These are phyloP conservation scores for Lasioglossum vierecki DNA, from an alignment of 2,888 invertebrate genomes.

Conservation along the genomic window DNA sequence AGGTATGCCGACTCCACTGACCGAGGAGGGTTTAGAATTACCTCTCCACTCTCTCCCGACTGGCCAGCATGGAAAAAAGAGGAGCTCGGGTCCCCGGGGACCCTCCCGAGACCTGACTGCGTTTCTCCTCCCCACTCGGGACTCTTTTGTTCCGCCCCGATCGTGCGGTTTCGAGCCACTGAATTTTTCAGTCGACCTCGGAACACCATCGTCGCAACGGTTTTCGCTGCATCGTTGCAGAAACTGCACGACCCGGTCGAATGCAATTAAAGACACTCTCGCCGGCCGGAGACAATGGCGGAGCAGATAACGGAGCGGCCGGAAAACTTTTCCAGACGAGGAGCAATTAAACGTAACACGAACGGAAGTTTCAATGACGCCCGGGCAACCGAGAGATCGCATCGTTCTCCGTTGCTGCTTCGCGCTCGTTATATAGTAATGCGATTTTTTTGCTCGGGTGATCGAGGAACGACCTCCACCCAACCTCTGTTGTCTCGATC, in stretches of 20 bases:
- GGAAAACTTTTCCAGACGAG: conserved; percentile 19
- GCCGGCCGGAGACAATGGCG: not conserved
- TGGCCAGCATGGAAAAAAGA: not conserved
- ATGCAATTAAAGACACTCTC: conserved; percentile 15
- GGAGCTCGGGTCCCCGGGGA: conserved; percentile 6
- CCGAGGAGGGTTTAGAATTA: conserved; percentile 68
- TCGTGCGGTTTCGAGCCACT: not conserved
- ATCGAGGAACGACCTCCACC: conserved; percentile 13
- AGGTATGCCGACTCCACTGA: conserved; percentile 68
- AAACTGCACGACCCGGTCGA: not conserved
- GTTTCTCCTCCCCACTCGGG: not conserved
- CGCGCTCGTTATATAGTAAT: conserved; percentile 22
- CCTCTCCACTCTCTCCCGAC: conserved; percentile 34
- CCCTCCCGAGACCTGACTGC: not conserved
- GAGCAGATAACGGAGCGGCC: not conserved
- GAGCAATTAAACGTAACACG: conserved; percentile 11
- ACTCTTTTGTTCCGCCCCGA: conserved; percentile 17
- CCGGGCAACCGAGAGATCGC: not conserved
- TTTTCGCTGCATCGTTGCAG: not conserved
- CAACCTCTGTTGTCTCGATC: not conserved
- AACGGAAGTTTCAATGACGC: conserved; percentile 19
- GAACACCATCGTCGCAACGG: not conserved
- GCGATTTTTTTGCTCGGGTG: conserved; percentile 16
- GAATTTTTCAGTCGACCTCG: conserved; percentile 4
- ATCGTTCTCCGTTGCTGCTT: conserved; percentile 10